Conservation (phyloP, 2,888 invertebrate genomes). For the Caenorhabditis sp. region DNA sequence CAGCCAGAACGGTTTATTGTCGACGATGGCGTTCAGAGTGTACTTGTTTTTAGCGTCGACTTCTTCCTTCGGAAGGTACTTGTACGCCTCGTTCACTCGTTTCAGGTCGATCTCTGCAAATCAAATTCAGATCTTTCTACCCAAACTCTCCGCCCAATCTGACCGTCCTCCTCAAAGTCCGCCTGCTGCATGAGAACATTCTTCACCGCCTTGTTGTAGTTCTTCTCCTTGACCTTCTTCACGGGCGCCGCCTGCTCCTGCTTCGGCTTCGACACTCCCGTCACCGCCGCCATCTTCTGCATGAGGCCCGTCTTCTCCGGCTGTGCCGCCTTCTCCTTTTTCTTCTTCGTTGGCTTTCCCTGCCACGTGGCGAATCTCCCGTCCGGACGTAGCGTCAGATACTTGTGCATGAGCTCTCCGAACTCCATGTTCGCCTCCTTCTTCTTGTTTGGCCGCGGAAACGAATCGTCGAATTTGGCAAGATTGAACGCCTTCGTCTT, state of each 20-base stretch:
- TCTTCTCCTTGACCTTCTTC: constrained; percentile 28
- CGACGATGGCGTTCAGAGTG: constrained; percentile 48
- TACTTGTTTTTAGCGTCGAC: constrained; percentile 40
- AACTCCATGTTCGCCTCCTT: constrained; percentile 43
- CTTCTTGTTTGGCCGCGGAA: constrained; percentile 21
- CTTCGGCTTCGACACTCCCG: constrained; percentile 25
- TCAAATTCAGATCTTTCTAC: not conserved
- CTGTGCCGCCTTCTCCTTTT: constrained; percentile 1
- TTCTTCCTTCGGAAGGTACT: constrained; percentile 36
- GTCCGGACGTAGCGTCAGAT: constrained; percentile 47
- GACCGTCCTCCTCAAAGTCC: constrained; percentile 48
- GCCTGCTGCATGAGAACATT: constrained; percentile 31
- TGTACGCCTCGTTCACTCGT: constrained; percentile 24
- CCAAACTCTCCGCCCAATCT: not conserved
- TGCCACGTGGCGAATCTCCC: constrained; percentile 54
- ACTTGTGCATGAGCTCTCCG: constrained; percentile 52
- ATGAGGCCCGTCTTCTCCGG: constrained; percentile 14
- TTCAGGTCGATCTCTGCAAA: constrained; percentile 42
- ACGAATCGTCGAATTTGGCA: constrained; percentile 51
- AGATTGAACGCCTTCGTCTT: constrained; percentile 45
- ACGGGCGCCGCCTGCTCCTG: not conserved
- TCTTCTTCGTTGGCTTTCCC: constrained; percentile 37
- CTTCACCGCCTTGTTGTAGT: constrained; percentile 39
- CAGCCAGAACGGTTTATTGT: constrained; percentile 52
- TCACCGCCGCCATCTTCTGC: constrained; percentile 24